Evolutionary conservation across 2,797 vertebrate genomes (phyloP).

Genomic region (Squalus acanthias): DNA sequence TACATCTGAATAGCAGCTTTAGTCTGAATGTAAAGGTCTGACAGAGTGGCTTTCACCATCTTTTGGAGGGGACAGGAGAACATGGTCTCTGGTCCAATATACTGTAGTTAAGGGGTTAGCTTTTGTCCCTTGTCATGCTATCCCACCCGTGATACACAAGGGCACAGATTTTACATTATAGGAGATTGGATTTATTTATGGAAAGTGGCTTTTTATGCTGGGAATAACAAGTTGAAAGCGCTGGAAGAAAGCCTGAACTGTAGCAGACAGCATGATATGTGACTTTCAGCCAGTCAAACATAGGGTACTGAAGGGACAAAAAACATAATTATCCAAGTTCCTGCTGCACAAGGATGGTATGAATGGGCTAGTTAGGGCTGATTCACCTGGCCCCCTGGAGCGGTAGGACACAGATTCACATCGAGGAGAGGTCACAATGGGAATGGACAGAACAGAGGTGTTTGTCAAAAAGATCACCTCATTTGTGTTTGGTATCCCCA

Average conservation of each 20-base stretch:
- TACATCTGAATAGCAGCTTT: background rate
- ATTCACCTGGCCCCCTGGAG: background rate
- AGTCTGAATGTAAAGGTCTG: background rate
- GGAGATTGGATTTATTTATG: background rate
- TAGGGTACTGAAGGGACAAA: background rate
- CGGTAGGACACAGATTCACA: background rate
- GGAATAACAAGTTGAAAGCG: background rate
- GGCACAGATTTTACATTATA: background rate
- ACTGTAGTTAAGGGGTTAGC: background rate
- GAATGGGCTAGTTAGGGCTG: background rate
- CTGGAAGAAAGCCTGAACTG: background rate
- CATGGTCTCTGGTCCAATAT: background rate
- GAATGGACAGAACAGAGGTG: background rate
- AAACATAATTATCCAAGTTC: background rate
- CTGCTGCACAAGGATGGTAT: background rate
- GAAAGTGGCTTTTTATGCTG: background rate
- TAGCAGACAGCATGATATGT: background rate
- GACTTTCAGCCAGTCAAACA: background rate
- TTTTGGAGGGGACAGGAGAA: background rate
- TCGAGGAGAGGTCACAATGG: background rate
- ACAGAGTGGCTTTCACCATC: background rate
- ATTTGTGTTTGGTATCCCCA: background rate
- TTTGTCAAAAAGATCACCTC: background rate
- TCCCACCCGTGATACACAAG: background rate
- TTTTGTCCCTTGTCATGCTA: background rate